Conservation (phyloP, 23 tunicate genomes). For the Phallusia fumigata region DNA sequence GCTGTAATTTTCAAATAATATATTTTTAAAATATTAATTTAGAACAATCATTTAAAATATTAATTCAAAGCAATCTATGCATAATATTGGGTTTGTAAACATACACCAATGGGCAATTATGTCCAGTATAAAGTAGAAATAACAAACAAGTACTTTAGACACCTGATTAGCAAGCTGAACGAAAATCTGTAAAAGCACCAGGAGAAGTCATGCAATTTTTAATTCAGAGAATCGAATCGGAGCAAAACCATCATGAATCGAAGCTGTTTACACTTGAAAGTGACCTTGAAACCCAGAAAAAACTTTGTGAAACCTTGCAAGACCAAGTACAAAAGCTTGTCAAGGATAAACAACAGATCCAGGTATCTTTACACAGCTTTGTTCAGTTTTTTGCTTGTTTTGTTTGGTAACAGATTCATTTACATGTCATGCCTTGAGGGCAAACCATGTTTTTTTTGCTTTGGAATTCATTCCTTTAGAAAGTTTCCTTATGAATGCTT, state of each 20-base stretch:
- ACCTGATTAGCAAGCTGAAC: too few species aligned
- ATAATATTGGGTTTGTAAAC: too few species aligned
- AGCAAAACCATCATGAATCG: not conserved
- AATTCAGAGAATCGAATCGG: not conserved
- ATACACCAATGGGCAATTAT: too few species aligned
- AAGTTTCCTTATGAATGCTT: not conserved
- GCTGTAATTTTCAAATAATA: not conserved
- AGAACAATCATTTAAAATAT: too few species aligned
- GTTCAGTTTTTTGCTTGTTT: not conserved
- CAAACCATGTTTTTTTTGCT: not conserved
- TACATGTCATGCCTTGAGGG: not conserved
- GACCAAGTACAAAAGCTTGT: not conserved
- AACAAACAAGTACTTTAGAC: too few species aligned
- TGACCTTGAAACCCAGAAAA: not conserved
- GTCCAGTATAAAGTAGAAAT: too few species aligned
- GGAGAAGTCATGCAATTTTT: too few species aligned
- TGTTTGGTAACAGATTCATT: not conserved
- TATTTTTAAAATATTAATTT: too few species aligned
- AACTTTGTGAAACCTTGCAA: not conserved
- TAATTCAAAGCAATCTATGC: too few species aligned
- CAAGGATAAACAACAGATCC: not conserved
- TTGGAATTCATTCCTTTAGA: slow-evolving; percentile 1
- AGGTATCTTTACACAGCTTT: not conserved
- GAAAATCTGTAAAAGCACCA: too few species aligned
- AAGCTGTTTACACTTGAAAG: not conserved